A percentile compares a stretch with the other conserved stretches of the same genome.
Evolutionary conservation across 2,797 vertebrate species (phyloP).

Genomic region (Apodemus agrarius): DNA sequence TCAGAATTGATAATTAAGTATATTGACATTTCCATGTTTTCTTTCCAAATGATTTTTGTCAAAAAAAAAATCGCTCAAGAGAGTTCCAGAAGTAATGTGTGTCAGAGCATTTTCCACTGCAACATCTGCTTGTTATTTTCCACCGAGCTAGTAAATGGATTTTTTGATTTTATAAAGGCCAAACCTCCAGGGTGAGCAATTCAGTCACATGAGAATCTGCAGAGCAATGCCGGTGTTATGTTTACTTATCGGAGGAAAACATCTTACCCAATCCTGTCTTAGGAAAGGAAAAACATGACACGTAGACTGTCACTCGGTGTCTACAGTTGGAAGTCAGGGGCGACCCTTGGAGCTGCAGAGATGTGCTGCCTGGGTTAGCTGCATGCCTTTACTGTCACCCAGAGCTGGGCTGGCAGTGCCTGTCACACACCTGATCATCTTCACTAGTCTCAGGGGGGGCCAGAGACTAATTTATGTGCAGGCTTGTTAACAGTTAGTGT

Average conservation of each 20-base stretch:
- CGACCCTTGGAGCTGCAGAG: background rate
- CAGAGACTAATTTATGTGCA: background rate
- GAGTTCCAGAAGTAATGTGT: background rate
- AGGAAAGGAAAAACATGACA: background rate
- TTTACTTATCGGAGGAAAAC: background rate
- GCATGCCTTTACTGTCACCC: background rate
- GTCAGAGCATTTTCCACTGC: background rate
- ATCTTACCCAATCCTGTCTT: background rate
- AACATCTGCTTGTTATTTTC: background rate
- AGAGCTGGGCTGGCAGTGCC: background rate
- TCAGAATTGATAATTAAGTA: conserved; percentile 13
- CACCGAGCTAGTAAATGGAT: background rate
- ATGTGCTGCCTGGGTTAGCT: background rate
- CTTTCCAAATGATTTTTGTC: background rate
- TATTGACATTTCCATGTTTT: background rate
- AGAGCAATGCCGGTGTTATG: background rate
- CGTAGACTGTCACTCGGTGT: background rate
- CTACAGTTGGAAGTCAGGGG: background rate
- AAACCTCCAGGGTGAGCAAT: background rate
- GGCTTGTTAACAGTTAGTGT: conserved; percentile 10
- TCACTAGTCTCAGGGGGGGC: background rate
- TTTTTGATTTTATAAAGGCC: conserved; percentile 6
- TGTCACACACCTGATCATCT: background rate
- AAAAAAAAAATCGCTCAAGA: background rate
- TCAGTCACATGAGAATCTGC: background rate